Evolutionary conservation across 2,113 vertebrate species (phyloP), one percentile per base, ranked within the genome.

Genomic region (Laticauda laticaudata): DNA sequence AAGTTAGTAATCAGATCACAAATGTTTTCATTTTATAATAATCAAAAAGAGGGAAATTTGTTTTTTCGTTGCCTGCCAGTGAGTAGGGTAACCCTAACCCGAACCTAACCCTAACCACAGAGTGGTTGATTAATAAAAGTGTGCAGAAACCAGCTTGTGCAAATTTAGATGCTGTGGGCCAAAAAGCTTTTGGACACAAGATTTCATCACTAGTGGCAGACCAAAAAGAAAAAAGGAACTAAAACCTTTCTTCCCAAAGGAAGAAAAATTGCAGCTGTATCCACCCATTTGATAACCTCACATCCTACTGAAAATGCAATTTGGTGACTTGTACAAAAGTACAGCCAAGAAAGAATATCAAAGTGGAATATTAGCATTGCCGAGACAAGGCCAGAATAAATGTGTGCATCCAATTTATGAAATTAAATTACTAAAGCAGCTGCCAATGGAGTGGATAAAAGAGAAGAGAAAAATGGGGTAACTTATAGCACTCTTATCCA

Each of bases 231-330:
- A 81, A 81, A 75, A 81, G 5, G 3, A 81, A 81, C 34, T 39
- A 43, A 18, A 81, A 39, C 18, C 5, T 45, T 45, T 45, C 45
- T 45, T 45, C 45, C 45, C 75, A 81, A 81, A 56, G 4, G 45
- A 81, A 87, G 87, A 87, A 24, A 21, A 8, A 34, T 9, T 48
- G 2, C 26, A 43, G 0, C 29, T 48, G 15, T 1, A 18, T n/a
- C 5, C 91, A 86, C 6, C 8, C 57, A 93, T 81, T 85, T 54
- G 91, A 61, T 90, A n/a, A 6, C 0, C 1, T 59, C 81, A 53
- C 92, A n/a, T 18, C 24, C 87, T 0, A 12, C 64, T 93, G 95
- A 91, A 89, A 95, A 95, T 87, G 89, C 0, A 92, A 85, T 87
- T 89, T 29, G 57, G 5, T 92, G 9, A 5, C 15, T 26, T 94